Base-by-base conservation (phyloP, 2,888 invertebrate species). In the Clostera curtula region DNA sequence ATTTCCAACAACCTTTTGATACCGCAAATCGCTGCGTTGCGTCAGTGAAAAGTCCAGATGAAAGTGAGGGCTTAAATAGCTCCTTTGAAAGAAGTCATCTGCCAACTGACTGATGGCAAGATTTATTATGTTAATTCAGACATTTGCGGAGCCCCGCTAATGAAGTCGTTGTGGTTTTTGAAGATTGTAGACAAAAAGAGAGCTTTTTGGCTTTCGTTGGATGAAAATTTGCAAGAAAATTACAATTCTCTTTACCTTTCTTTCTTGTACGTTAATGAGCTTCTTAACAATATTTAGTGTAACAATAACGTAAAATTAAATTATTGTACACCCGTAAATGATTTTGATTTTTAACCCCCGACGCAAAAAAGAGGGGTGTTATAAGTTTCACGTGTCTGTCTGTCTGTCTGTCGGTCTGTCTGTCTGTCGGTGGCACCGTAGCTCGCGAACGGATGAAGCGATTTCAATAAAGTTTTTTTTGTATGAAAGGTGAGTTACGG, bases 81-180 rank as follows among this genome's bases (percentile, higher is more conserved):
- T n/a, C 72, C 56, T 75, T 73, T 63, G 62, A 72, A 69, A 69
- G 70, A 71, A 74, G 65, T 71, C 73, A 68, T 67, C 69, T 56
- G 53, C 43, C 40, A 27, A 44, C 61, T 80, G 80, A 80, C 80
- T 80, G 80, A 82, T 82, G 74, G 62, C 32, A 31, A 75, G 82
- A 79, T 80, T 82, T 77, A 77, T 69, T 80, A 80, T 82, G 82
- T 65, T 82, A 80, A 79, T 80, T 72, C 77, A 30, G 47, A 45
- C 61, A 52, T 53, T 54, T 49, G 40, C 53, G 57, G 57, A 53
- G 49, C 40, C 27, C 20, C 23, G 23, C 31, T 54, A 53, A 52
- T 53, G 49, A 52, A 51, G 30, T 31, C 26, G 24, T 19, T 18
- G 18, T 27, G 11, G 25, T 24, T 18, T 11, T 19, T 31, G 18